Percentiles rank a stretch among this genome's conserved stretches.
phyloP scores from a whole-genome alignment of 2,888 invertebrate genomes.

The Cheilosia soror region DNA sequence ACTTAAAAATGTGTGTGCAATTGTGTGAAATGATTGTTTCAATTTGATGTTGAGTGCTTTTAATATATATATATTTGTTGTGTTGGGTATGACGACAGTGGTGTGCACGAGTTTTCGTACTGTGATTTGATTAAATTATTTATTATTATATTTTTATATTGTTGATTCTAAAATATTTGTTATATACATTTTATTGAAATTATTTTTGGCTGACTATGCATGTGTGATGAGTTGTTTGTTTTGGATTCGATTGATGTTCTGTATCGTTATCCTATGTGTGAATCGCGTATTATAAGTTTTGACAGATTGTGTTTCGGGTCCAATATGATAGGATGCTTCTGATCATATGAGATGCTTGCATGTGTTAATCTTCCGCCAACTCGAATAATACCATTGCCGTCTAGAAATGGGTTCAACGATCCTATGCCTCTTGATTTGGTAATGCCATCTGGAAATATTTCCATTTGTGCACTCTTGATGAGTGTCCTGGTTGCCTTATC shows the following conservation, averaged over 20 bases:
- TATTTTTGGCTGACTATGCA: background rate
- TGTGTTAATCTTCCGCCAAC: background rate
- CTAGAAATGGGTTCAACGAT: background rate
- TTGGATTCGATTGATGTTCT: background rate
- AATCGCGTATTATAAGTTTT: background rate
- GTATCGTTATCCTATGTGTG: background rate
- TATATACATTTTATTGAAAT: background rate
- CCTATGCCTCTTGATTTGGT: background rate
- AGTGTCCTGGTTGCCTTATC: background rate
- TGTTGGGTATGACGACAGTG: conserved; percentile 2
- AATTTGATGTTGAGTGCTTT: background rate
- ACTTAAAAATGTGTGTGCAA: too few species aligned
- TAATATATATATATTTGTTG: background rate
- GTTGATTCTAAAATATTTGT: background rate
- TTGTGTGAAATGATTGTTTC: background rate
- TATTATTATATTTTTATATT: background rate
- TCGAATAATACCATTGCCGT: background rate
- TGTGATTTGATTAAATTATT: background rate
- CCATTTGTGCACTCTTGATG: background rate
- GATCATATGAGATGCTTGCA: background rate
- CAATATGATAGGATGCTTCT: conserved; percentile 1
- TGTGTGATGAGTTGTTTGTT: background rate
- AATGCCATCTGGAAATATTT: conserved; percentile 7
- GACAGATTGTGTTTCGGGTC: background rate
- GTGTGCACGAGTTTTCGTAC: background rate